Evolutionary conservation across 1,140 invertebrate genomes (phyloP), one percentile per base, ranked within the genome.

Genomic region (Campoletis sonorensis): DNA sequence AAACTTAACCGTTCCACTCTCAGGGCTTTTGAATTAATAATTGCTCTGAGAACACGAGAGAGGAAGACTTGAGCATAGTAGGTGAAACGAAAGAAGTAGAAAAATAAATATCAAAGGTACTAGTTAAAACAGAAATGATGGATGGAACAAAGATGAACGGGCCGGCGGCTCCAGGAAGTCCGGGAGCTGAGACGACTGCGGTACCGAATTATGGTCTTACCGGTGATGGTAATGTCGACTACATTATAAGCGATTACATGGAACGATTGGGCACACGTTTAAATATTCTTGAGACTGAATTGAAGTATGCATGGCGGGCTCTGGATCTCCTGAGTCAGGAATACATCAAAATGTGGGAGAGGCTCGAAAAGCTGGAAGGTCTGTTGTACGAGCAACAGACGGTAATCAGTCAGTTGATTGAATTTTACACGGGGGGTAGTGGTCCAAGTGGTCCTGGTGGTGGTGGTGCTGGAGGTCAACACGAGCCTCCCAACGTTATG

Each of bases 301-400:
- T 98, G 23, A 96, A 97, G 84, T 98, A 97, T 87, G 97, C 97
- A 0, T 98, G 97, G 97, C 93, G 97, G 82, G 97, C 97, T 1
- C 91, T 98, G 76, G 97, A 98, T 88, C 93, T 98, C 51, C 93
- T 98, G 8, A 98, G 97, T 23, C 96, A 97, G 85, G 97, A 98
- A 89, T 98, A 98, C 86, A 96, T 97, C 18, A 97, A 97, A 88
- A 98, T 98, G 95, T 98, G 97, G 97, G 96, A 97, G 88, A 93
- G 97, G 76, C 93, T 98, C 68, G 97, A 98, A 87, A 97, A 97
- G 90, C 91, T 98, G n/a, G 97, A 98, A 90, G 94, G 96, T 54
- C 93, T 98, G 64, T 93, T 98, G 0, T 96, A 95, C 86, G 97
- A 98, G 87, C 97, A 98, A 90, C 97, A 98, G 88, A 95, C 95